Base-by-base conservation (phyloP, 2,888 invertebrate species). In the Eupithecia subumbrata region DNA sequence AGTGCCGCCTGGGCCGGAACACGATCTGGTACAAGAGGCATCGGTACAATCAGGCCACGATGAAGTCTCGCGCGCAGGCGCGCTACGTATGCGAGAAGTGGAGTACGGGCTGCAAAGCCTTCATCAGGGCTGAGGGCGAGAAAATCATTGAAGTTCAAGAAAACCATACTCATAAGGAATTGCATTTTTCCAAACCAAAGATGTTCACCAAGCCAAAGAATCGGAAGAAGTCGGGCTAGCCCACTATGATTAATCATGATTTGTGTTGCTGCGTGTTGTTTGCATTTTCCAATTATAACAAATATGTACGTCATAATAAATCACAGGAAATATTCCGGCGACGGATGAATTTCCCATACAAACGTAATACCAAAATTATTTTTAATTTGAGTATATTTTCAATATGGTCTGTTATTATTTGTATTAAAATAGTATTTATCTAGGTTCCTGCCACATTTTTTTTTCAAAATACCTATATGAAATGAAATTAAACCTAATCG, bases 61-160 rank as follows among this genome's bases (percentile, higher is more conserved):
- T 14, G 18, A 64, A 64, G 48, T 48, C 34, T 9, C 34, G 16
- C 2, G 43, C 60, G 8, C 3, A 18, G 11, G 45, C 73, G 5
- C 56, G 71, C 7, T 73, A 71, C 37, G 76, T 71, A 9, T 87
- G 87, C 66, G 81, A 79, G 34, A 86, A 84, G 72, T 84, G 83
- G 80, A 63, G 74, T 8, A 66, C n/a, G 12, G 72, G 74, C 66
- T 77, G 77, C 72, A 77, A 77, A 66, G 74, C 77, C 12, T 45
- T 69, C 18, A 72, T 77, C 34, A 16, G 5, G 34, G 60, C 70
- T 8, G 30, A 72, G 9, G 52, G 48, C 12, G 74, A 75, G 16
- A 16, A 63, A 12, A 37, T 77, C 22, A 64, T 77, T 25, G 70
- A 71, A 30, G 66, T 74, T 7, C 25, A 48, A 14, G 74, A 72